Evolutionary conservation across 2,888 invertebrate species (phyloP), one percentile per base, ranked within the genome.

Genomic region (Phaonia tiefii): DNA sequence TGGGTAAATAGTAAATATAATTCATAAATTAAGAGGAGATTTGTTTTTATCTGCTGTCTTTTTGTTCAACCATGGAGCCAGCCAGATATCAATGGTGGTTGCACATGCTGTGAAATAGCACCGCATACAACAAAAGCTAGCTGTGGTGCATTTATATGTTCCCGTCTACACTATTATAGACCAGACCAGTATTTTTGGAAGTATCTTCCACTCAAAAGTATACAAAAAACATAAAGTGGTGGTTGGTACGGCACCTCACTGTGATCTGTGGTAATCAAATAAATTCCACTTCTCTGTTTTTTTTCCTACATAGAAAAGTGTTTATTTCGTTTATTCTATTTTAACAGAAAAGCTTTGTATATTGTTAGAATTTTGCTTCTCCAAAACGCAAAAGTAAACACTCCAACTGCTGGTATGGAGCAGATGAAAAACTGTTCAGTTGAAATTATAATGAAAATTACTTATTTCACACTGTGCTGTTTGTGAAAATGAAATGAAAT

Each of bases 391-490:
- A 13, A 22, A 54, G 54, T 13, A 13, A 13, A 15, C 8, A 42
- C 20, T 63, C 42, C 39, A 63, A 63, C 20, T 20, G 63, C 42
- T 42, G 10, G 42, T 22, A 22, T 11, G 63, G 13, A 63, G 22
- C 37, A 31, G 37, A 60, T 37, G 60, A 39, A 60, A 17, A 60
- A 60, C 37, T 37, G 13, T 63, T 63, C 63, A 42, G 5, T 63
- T 63, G 37, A 7, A 49, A 49, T 49, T 42, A 44, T 58, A 75
- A 80, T 58, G 56, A 73, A 39, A 42, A n/a, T 65, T 46, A 70
- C 15, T 31, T 54, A 56, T 69, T 73, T 73, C 46, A 75, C 75
- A 73, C 69, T 80, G 73, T 69, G 69, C 65, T 79, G 69, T 69
- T 58, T 69, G 66, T 60, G 54, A 22, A 44, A 73, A 13, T 20